Base-by-base conservation (phyloP, 2,888 invertebrate species). In the Sesamia inferens region DNA sequence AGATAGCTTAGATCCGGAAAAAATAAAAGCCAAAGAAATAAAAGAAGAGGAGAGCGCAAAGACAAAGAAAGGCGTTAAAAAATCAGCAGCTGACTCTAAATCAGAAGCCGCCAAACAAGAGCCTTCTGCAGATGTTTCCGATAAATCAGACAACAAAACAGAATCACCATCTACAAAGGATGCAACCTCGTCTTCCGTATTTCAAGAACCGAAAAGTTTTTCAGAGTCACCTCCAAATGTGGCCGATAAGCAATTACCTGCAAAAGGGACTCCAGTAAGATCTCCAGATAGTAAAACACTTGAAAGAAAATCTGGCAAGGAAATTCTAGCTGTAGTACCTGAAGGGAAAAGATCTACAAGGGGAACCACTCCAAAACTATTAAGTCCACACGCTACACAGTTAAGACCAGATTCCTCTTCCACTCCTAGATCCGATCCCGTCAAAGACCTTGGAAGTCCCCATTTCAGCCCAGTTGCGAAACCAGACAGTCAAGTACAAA, bases 1-100 rank as follows among this genome's bases (percentile, higher is more conserved):
- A 85, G 97, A 97, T 79, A 97, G 96, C 84, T 92, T 97, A 70
- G 96, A 97, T 84, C 96, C 96, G 6, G 92, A 88, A 71, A 96
- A 95, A 88, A 87, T 88, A 6, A 96, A 95, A 90, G 88, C 93
- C 88, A 95, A 95, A 92, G 93, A 94, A 79, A 90, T 89, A 71
- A 89, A 89, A 54, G 90, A 92, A 10, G 90, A 92, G 16, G 90
- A 91, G 79, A 90, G 87, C 68, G 87, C 86, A 71, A 92, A 90
- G 66, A 88, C 91, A 68, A 92, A 89, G 66, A 90, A 90, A 85
- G 85, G 86, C 13, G 76, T 84, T 0, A 94, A 93, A 81, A 94
- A 93, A 75, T 88, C 89, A 48, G 91, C 92, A 69, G 88, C 91
- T 16, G 93, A 93, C 81, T 90, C 92, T 0, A 94, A 94, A 86